A percentile compares a stretch with the other conserved stretches of the same genome.
Conservation (phyloP, 2,888 invertebrate genomes). For the Erebia palarica region DNA sequence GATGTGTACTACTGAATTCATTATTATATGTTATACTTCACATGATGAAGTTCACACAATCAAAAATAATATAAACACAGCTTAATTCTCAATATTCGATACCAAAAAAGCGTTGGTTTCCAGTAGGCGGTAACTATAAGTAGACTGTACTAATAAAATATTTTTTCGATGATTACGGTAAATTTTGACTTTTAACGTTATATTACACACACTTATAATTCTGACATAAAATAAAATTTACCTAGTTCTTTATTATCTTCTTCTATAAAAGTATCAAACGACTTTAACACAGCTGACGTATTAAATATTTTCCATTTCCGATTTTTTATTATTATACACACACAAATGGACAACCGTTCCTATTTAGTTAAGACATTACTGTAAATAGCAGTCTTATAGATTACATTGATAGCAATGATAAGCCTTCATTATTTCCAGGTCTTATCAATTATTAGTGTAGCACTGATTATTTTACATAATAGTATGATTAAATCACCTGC, state of each 20-base stretch:
- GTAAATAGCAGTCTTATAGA: slow-evolving; percentile 44
- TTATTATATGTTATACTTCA: not conserved
- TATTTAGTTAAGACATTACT: slow-evolving; percentile 44
- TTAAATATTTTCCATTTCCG: not conserved
- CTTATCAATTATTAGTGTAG: slow-evolving; percentile 38
- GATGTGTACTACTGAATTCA: not conserved
- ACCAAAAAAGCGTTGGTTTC: not conserved
- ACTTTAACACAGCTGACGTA: not conserved
- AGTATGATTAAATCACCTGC: slow-evolving; percentile 20
- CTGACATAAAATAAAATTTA: not conserved
- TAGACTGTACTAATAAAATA: not conserved
- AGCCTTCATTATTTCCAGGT: slow-evolving; percentile 42
- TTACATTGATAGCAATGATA: slow-evolving; percentile 47
- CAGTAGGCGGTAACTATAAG: not conserved
- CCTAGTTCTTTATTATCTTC: not conserved
- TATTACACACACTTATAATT: not conserved
- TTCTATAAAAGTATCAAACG: not conserved
- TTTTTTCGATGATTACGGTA: not conserved
- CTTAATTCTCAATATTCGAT: not conserved
- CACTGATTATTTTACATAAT: slow-evolving; percentile 36
- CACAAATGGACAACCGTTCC: slow-evolving; percentile 29
- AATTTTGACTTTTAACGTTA: not conserved
- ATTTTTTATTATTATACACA: not conserved
- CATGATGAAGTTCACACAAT: not conserved
- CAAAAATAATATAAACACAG: not conserved